phyloP scores from a whole-genome alignment of 2,797 vertebrate genomes.

The Acomys russatus region DNA sequence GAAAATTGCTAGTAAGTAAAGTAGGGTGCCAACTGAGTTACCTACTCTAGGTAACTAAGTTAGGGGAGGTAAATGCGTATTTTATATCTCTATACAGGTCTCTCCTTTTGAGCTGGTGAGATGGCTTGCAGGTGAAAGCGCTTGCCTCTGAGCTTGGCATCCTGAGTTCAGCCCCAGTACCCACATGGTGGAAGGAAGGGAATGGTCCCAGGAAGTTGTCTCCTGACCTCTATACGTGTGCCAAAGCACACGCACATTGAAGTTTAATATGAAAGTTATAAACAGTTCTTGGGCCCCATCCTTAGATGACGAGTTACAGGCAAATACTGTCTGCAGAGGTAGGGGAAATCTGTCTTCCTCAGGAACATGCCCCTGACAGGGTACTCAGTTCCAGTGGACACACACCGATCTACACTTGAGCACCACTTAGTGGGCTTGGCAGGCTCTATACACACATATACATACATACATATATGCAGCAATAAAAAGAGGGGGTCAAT shows the following conservation, averaged over 20 bases:
- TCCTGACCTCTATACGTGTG: not conserved
- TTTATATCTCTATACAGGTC: slow-evolving; percentile 37
- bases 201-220: not conserved
- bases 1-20: slow-evolving; percentile 50
- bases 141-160: not conserved
- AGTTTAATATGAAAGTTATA: not conserved
- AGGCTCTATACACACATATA: not conserved
- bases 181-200: no score
- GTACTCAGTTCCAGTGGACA: not conserved
- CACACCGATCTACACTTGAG: not conserved
- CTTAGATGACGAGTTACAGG: not conserved
- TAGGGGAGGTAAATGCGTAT: slow-evolving; percentile 50
- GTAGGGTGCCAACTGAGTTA: slow-evolving; percentile 48
- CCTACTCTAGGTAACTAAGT: not conserved
- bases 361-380: not conserved
- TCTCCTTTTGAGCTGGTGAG: not conserved
- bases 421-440: not conserved
- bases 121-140: not conserved
- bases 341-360: not conserved
- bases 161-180: not conserved
- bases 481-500: not conserved
- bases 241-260: not conserved
- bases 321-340: not conserved
- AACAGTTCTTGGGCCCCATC: not conserved
- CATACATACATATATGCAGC: no score